Evolutionary conservation across 2,797 vertebrate species (phyloP).

Genomic region (Pseudotriccus pelzelni): DNA sequence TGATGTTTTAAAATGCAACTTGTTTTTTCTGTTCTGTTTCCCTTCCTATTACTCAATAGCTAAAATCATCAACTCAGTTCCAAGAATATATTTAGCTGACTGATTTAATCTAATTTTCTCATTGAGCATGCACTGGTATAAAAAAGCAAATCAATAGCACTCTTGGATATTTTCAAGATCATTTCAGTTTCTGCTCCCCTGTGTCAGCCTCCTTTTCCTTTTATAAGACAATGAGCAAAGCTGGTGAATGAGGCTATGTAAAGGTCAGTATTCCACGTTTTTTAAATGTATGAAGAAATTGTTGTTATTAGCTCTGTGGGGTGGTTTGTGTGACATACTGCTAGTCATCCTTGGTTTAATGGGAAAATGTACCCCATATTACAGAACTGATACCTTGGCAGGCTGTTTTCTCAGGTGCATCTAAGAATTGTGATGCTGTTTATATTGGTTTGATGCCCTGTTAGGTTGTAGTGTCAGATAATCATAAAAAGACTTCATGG

Average conservation of each 20-base stretch:
- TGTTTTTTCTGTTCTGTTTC: neutral
- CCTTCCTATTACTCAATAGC: neutral
- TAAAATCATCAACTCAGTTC: neutral
- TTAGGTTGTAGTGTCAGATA: neutral
- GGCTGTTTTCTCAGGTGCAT: neutral
- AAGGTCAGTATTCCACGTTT: neutral
- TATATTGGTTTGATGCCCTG: neutral
- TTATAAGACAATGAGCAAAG: neutral
- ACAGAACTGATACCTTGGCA: neutral
- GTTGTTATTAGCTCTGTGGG: neutral
- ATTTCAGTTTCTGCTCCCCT: neutral
- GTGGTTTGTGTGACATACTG: neutral
- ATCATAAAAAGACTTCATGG: neutral
- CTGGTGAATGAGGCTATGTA: neutral
- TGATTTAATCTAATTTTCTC: slow-evolving; percentile 43
- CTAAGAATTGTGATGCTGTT: neutral
- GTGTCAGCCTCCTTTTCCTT: neutral
- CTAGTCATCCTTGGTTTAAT: neutral
- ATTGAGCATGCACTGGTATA: slow-evolving; percentile 27
- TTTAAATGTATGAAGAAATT: neutral
- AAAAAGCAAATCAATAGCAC: slow-evolving; percentile 18
- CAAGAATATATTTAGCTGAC: slow-evolving; percentile 21
- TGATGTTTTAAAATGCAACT: neutral
- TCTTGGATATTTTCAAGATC: neutral
- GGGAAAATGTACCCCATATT: accelerated